A percentile compares a stretch with the other conserved stretches of the same genome.
These are phyloP conservation scores for Tetramorium alpestre DNA, from an alignment of 1,140 invertebrate genomes.

Conservation along the genomic window DNA sequence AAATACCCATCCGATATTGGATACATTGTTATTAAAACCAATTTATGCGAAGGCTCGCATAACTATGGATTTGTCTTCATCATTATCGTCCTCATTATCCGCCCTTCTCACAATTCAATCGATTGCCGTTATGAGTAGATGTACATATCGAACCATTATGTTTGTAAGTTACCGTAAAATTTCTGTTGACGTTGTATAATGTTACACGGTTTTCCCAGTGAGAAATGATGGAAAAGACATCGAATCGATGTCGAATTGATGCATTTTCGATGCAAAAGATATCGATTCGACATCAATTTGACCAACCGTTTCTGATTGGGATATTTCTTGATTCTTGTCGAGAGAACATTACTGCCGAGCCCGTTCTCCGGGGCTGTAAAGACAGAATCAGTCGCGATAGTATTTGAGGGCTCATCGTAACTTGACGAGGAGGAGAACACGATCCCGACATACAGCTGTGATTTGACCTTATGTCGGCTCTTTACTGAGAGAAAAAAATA, in stretches of 20 bases:
- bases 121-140: neutral
- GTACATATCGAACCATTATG: neutral
- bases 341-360: neutral
- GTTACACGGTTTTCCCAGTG: neutral
- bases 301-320: too few species aligned
- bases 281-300: too few species aligned
- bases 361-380: neutral
- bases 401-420: neutral
- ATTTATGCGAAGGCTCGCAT: neutral
- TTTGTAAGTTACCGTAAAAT: neutral
- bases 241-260: too few species aligned
- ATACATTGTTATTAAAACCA: conserved; percentile 10
- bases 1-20: neutral
- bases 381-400: neutral
- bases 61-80: neutral
- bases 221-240: too few species aligned
- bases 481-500: too few species aligned
- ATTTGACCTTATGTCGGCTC: neutral
- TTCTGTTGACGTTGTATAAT: neutral
- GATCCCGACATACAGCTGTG: neutral
- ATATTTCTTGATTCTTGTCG: neutral
- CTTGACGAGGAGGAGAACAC: neutral
- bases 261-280: too few species aligned
- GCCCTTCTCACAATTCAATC: neutral
- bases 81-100: conserved; percentile 34